phyloP scores from a whole-genome alignment of 2,113 vertebrate genomes.

The Eudyptes chrysolophus region DNA sequence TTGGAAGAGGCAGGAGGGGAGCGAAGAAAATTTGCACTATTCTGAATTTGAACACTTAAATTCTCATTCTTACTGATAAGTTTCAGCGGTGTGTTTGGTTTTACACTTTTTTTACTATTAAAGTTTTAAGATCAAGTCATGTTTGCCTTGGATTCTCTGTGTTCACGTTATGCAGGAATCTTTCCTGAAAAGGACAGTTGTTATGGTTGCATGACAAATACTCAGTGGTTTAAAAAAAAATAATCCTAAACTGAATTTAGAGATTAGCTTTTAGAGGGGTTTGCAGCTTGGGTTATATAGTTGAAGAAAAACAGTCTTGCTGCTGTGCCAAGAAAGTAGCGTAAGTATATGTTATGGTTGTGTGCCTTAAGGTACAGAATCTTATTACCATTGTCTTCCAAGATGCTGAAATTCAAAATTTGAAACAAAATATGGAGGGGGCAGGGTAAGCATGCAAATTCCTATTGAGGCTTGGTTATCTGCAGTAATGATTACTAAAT shows the following conservation, averaged over 20 bases:
- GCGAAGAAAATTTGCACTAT: conserved; percentile 68
- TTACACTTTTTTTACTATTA: conserved; percentile 81
- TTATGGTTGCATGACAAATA: conserved; percentile 2
- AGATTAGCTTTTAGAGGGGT: not conserved
- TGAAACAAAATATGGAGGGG: not conserved
- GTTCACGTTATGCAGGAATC: not conserved
- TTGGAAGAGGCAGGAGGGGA: conserved; percentile 51
- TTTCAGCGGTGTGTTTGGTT: conserved; percentile 71
- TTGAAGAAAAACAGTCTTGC: not conserved
- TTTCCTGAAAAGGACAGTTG: not conserved
- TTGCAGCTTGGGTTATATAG: not conserved
- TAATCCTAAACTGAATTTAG: not conserved
- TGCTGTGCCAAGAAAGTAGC: not conserved
- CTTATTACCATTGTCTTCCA: not conserved
- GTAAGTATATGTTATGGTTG: not conserved
- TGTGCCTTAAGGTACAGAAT: not conserved
- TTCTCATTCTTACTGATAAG: conserved; percentile 57
- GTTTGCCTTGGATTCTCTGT: conserved; percentile 3
- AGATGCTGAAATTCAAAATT: not conserved
- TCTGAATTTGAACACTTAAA: conserved; percentile 59
- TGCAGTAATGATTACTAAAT: not conserved
- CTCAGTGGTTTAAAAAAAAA: not conserved
- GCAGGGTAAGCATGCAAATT: not conserved
- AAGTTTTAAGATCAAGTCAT: conserved; percentile 73
- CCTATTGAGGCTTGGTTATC: not conserved